These are phyloP conservation scores for Erebia palarica DNA, from an alignment of 2,888 invertebrate genomes.

Conservation along the genomic window DNA sequence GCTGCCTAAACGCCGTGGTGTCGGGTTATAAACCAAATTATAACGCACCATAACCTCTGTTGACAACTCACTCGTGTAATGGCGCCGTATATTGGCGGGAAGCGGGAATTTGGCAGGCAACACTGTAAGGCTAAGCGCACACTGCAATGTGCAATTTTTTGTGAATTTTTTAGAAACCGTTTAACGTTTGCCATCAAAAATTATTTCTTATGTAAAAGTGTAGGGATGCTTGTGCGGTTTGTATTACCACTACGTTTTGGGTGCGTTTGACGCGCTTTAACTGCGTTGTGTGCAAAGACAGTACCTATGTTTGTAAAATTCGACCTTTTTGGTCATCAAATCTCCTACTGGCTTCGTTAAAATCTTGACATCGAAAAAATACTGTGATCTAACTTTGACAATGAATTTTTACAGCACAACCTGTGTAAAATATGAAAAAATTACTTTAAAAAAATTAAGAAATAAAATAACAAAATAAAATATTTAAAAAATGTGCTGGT, in stretches of 20 bases:
- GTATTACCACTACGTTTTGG: no score
- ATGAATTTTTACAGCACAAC: neutral
- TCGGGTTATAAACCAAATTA: constrained; percentile 80
- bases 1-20: constrained; percentile 65
- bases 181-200: no score
- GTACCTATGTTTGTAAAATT: neutral
- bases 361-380: neutral
- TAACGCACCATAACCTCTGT: constrained; percentile 77
- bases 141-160: neutral
- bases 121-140: constrained; percentile 30
- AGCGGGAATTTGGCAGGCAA: constrained; percentile 46
- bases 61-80: constrained; percentile 79
- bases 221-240: no score
- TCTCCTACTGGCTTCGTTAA: neutral
- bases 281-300: no score
- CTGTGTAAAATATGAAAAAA: neutral
- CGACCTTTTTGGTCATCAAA: neutral
- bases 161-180: neutral
- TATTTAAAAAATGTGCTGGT: constrained; percentile 61
- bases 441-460: neutral
- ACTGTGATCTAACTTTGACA: neutral
- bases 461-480: neutral
- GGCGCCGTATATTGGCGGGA: constrained; percentile 76
- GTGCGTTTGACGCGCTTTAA: no score
- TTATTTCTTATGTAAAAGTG: no score